Base-by-base conservation (phyloP, 1,140 invertebrate species). In the Leptestheria dahalacensis region DNA sequence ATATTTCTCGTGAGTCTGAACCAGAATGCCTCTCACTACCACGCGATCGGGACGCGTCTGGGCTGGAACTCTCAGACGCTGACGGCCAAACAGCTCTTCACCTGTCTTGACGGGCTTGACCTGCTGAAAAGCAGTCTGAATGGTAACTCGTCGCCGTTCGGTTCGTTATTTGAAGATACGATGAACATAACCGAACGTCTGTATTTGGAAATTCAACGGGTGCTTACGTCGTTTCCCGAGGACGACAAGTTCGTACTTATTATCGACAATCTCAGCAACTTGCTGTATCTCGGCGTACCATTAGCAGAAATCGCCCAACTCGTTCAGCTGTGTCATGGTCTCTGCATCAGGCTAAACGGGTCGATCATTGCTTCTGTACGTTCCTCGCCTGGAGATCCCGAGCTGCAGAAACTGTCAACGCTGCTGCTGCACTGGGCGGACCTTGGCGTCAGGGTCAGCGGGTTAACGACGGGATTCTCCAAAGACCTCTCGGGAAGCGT, bases 401-500 rank as follows among this genome's bases (percentile, higher is more conserved):
- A 60, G 51, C 12, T 60, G 3, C 25, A 6, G 11, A 48, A 52
- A 10, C 51, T 25, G 4, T 23, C 23, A n/a, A 18, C 11, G 10
- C 20, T 60, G 25, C 28, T 60, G 21, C 29, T 49, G 20, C 48
- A 28, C 12, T 60, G 58, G 58, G 18, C 48, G 4, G 58, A 60
- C 23, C 41, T 60, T 24, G 18, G 41, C 28, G n/a, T 60, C 41
- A 60, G 29, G 20, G 50, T 50, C 21, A 50, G 41, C 24, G 58
- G 58, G 24, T 21, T 60, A 18, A 28, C 41, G 15, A 60, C 58
- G 12, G 58, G 58, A 21, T 33, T 51, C 18, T 60, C 58, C 18
- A 52, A 52, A 20, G 58, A 60, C 20, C 51, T 60, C 25, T 29
- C 49, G 29, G 58, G 58, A 23, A 60, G 6, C 12, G n/a, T 60